Evolutionary conservation across 2,888 invertebrate species (phyloP).

Genomic region (Catocala nupta): DNA sequence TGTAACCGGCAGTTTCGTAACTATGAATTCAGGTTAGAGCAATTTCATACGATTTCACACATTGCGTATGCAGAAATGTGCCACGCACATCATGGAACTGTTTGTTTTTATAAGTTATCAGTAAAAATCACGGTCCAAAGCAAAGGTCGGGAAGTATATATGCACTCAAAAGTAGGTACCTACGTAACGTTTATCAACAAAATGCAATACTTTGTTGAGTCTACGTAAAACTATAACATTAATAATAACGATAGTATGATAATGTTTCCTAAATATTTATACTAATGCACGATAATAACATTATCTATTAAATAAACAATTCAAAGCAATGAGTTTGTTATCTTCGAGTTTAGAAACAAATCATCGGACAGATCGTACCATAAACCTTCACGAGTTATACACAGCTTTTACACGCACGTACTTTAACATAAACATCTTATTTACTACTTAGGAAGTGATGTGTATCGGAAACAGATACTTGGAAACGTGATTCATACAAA

Average conservation of each 20-base stretch:
- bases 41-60: conserved; percentile 14
- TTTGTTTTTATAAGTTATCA: conserved; percentile 2
- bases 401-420: conserved; percentile 18
- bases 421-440: conserved; percentile 14
- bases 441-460: not conserved
- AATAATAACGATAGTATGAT: not conserved
- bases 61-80: not conserved
- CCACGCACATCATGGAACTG: not conserved
- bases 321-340: conserved; percentile 16
- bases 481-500: not conserved
- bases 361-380: conserved; percentile 25
- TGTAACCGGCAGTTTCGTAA: conserved; percentile 9
- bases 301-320: too few species aligned
- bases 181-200: not conserved
- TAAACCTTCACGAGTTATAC: conserved; percentile 9
- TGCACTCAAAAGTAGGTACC: not conserved
- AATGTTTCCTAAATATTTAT: not conserved
- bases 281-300: not conserved
- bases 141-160: not conserved
- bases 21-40: not conserved
- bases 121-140: conserved; percentile 1
- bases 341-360: conserved; percentile 35
- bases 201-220: conserved; percentile 3
- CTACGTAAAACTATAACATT: not conserved
- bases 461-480: not conserved